A percentile compares a stretch with the other conserved stretches of the same genome.
Conservation (phyloP, 2,113 vertebrate species). For the Malurus alboscapulatus region DNA sequence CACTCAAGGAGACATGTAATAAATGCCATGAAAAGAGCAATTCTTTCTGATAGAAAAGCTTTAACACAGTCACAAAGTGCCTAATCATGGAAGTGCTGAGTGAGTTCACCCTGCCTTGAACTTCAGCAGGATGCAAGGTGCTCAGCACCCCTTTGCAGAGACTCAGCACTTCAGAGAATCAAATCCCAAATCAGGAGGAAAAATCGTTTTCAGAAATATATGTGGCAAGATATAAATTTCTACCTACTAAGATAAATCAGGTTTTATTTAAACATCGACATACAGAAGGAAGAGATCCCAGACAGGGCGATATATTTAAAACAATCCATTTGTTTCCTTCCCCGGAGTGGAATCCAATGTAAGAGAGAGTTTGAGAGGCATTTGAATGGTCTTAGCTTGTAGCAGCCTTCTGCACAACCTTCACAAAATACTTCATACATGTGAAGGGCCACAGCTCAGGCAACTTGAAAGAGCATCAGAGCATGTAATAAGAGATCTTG, state of each 20-base stretch:
- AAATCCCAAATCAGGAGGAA: conserved; percentile 17
- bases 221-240: conserved; percentile 35
- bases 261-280: conserved; percentile 43
- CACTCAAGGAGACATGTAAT: conserved; percentile 56
- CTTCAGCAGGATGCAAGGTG: neutral
- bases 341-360: conserved; percentile 10
- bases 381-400: neutral
- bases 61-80: conserved; percentile 51
- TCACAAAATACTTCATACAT: neutral
- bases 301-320: conserved; percentile 39
- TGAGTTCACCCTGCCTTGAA: conserved; percentile 17
- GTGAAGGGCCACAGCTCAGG: neutral
- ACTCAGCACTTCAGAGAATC: conserved; percentile 13
- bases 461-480: neutral
- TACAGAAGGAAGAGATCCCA: conserved; percentile 52
- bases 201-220: conserved; percentile 16
- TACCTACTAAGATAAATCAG: conserved; percentile 62
- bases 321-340: conserved; percentile 39
- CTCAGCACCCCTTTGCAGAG: neutral
- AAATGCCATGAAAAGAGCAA: conserved; percentile 47
- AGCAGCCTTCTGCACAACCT: neutral
- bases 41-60: conserved; percentile 52
- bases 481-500: neutral
- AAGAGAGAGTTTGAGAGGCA: neutral
- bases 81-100: conserved; percentile 44